A percentile compares a stretch with the other conserved stretches of the same genome.
These are phyloP conservation scores for Montipora foliosa DNA, from an alignment of 64 coral and sea anemone genomes.

Conservation along the genomic window DNA sequence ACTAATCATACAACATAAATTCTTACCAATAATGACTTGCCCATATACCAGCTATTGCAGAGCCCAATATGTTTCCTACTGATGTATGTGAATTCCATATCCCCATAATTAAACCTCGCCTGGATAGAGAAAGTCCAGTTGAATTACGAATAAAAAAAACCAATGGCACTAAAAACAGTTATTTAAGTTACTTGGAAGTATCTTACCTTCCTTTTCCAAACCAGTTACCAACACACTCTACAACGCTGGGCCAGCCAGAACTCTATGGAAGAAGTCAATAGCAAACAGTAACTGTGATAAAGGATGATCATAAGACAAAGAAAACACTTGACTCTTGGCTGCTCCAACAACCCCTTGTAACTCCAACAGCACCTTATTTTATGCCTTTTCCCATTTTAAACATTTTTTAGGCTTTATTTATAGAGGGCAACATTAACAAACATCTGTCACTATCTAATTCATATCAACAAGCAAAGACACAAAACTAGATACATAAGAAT, in stretches of 20 bases:
- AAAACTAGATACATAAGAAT: too few species aligned
- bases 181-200: not conserved
- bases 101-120: constrained; percentile 97
- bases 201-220: constrained; percentile 96
- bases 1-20: not conserved
- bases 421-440: too few species aligned
- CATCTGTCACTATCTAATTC: too few species aligned
- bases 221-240: constrained; percentile 98
- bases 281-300: not conserved
- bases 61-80: constrained; percentile 94
- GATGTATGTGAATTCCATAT: constrained; percentile 99
- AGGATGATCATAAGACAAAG: too few species aligned
- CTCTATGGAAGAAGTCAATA: constrained; percentile 45
- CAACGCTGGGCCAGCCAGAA: constrained; percentile 97
- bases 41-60: constrained; percentile 95
- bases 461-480: too few species aligned
- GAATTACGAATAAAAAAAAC: too few species aligned
- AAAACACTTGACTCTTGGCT: too few species aligned
- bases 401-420: too few species aligned
- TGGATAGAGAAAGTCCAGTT: not conserved
- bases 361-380: too few species aligned
- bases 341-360: too few species aligned
- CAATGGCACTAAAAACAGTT: too few species aligned
- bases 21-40: constrained; percentile 85
- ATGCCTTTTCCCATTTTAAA: too few species aligned